phyloP scores from a whole-genome alignment of 1,140 invertebrate species.

The Scaptomyza graminum region DNA sequence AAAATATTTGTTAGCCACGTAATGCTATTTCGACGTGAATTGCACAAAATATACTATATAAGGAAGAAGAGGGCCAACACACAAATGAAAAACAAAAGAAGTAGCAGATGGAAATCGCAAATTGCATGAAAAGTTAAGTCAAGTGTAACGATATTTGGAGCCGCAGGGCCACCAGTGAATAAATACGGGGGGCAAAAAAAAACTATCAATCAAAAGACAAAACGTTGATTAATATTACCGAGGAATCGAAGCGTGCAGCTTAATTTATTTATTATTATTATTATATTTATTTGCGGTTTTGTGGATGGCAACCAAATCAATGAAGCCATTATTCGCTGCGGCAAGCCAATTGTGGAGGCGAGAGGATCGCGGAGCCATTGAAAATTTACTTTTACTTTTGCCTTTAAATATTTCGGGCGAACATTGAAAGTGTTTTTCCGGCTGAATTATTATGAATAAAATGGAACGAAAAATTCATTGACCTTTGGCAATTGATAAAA shows the following conservation, averaged over 20 bases:
- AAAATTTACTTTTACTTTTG: slow-evolving; percentile 42
- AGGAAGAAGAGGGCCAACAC: slow-evolving; percentile 19
- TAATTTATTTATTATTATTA: slow-evolving; percentile 73
- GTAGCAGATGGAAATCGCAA: slow-evolving; percentile 26
- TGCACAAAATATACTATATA: slow-evolving; percentile 19
- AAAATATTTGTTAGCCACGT: slow-evolving; percentile 67
- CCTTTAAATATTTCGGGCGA: slow-evolving; percentile 23
- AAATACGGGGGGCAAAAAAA: slow-evolving; percentile 25
- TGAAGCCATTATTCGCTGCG: slow-evolving; percentile 44
- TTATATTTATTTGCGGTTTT: slow-evolving; percentile 69
- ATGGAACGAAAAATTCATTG: background rate
- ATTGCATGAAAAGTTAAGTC: slow-evolving; percentile 74
- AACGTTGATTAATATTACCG: slow-evolving; percentile 63
- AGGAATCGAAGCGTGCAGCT: slow-evolving; percentile 66
- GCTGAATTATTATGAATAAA: background rate
- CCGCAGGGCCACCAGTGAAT: slow-evolving; percentile 34
- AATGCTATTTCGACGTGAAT: slow-evolving; percentile 75
- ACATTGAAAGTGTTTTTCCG: slow-evolving; percentile 23
- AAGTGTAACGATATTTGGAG: slow-evolving; percentile 63
- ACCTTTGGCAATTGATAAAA: background rate
- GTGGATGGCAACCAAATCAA: slow-evolving; percentile 27
- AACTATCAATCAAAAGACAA: slow-evolving; percentile 80
- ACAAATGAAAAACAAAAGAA: slow-evolving; percentile 11
- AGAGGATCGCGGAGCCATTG: background rate
- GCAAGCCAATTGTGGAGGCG: no score